Evolutionary conservation across 2,888 invertebrate species (phyloP).

Genomic region (Parapristionchus giblindavisi): DNA sequence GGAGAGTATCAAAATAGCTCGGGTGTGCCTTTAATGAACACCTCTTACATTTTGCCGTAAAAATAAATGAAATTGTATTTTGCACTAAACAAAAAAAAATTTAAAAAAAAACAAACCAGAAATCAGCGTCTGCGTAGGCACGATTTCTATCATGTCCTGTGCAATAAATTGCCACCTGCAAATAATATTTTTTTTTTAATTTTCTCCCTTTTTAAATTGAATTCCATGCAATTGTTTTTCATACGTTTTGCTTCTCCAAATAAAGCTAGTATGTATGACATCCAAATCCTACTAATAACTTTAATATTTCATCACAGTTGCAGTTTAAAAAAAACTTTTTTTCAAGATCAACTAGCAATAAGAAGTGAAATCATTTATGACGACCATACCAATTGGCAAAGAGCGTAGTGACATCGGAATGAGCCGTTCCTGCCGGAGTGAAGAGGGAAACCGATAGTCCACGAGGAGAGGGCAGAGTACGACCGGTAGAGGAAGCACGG

Average conservation of each 20-base stretch:
- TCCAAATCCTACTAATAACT: too few relatives aligned
- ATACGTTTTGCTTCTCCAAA: too few relatives aligned
- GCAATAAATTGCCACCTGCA: conserved; percentile 67
- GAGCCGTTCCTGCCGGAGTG: conserved; percentile 41
- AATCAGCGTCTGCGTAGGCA: conserved; percentile 67
- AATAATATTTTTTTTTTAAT: conserved; percentile 73
- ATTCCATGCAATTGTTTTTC: too few relatives aligned
- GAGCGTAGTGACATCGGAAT: conserved; percentile 48
- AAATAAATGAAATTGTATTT: conserved; percentile 7
- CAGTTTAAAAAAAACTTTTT: too few relatives aligned
- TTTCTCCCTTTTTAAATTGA: conserved; percentile 43
- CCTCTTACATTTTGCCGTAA: background rate
- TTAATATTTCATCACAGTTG: too few relatives aligned
- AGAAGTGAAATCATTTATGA: background rate
- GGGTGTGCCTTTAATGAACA: too few relatives aligned
- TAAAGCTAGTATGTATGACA: too few relatives aligned
- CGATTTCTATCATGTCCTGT: conserved; percentile 73
- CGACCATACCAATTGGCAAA: conserved; percentile 43
- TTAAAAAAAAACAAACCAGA: conserved; percentile 43
- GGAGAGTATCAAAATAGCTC: too few relatives aligned
- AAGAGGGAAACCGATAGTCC: conserved; percentile 55
- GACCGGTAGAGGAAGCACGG: conserved; percentile 40
- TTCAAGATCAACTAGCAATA: too few relatives aligned
- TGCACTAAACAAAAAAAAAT: too few relatives aligned
- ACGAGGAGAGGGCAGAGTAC: conserved; percentile 51